Percentiles rank a stretch among this genome's conserved stretches.
These are phyloP conservation scores for Melanostoma scalare DNA, from an alignment of 2,888 invertebrate species.

Conservation along the genomic window DNA sequence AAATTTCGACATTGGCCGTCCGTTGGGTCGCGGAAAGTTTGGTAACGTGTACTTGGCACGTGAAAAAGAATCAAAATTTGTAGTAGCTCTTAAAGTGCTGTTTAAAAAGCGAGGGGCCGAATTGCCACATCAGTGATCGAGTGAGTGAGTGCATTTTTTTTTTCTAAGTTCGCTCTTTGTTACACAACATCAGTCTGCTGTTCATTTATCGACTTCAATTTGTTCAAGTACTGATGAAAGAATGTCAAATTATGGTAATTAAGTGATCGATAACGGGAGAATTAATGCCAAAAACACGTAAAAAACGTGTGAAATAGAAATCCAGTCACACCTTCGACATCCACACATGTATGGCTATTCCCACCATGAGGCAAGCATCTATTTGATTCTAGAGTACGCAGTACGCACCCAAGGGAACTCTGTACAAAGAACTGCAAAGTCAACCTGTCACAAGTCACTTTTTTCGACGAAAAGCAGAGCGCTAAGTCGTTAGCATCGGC, in stretches of 20 bases:
- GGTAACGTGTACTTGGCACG: constrained; percentile 98
- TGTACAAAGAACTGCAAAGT: constrained; percentile 89
- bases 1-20: constrained; percentile 96
- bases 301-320: constrained; percentile 99
- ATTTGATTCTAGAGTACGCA: constrained; percentile 98
- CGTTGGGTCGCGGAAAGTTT: constrained; percentile 97
- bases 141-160: no score
- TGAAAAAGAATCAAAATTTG: constrained; percentile 92
- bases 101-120: constrained; percentile 96
- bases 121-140: no score
- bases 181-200: no score
- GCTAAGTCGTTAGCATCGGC: constrained; percentile 94
- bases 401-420: constrained; percentile 91
- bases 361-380: constrained; percentile 95
- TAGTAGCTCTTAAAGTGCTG: constrained; percentile 93
- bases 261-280: no score
- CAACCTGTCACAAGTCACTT: constrained; percentile 87
- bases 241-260: no score
- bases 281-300: no score
- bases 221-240: no score
- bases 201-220: no score
- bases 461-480: constrained; percentile 90
- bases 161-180: no score
- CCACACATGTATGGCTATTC: constrained; percentile 98
- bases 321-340: constrained; percentile 96